phyloP scores from a whole-genome alignment of 2,888 invertebrate genomes.

The Drosophila nigricruria region DNA sequence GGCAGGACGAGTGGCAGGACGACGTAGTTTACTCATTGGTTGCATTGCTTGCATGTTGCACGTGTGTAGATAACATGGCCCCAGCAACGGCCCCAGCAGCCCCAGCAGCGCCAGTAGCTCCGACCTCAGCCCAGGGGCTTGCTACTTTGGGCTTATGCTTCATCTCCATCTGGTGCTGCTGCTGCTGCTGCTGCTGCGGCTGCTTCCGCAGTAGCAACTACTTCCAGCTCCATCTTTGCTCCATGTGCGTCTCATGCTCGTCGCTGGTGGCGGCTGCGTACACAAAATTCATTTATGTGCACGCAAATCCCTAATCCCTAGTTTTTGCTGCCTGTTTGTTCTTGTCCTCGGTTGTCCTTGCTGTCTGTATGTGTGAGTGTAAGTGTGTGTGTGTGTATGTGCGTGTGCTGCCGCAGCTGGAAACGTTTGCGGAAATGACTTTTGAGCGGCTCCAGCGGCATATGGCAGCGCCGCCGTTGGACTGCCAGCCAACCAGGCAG shows the following conservation, averaged over 20 bases:
- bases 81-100: neutral
- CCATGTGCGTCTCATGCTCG: slow-evolving; percentile 26
- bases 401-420: slow-evolving; percentile 53
- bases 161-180: slow-evolving; percentile 12
- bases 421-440: slow-evolving; percentile 81
- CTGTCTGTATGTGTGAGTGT: neutral
- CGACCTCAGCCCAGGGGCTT: slow-evolving; percentile 5
- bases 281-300: slow-evolving; percentile 81
- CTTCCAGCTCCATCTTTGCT: slow-evolving; percentile 8
- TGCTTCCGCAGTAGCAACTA: neutral
- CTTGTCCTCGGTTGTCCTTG: slow-evolving; percentile 35
- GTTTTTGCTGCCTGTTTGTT: slow-evolving; percentile 76
- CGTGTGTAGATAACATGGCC: slow-evolving; percentile 72
- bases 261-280: slow-evolving; percentile 59
- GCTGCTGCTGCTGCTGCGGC: slow-evolving; percentile 8
- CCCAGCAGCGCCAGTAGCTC: neutral
- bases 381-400: slow-evolving; percentile 16
- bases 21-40: slow-evolving; percentile 53
- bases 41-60: slow-evolving; percentile 76
- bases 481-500: slow-evolving; percentile 24
- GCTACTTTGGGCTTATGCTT: slow-evolving; percentile 28
- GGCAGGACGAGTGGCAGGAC: slow-evolving; percentile 2
- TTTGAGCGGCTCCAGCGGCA: slow-evolving; percentile 75
- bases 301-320: slow-evolving; percentile 81
- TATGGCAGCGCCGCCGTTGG: slow-evolving; percentile 47